Conservation (phyloP, 2,888 invertebrate genomes). For the Sminthurides aquaticus region DNA sequence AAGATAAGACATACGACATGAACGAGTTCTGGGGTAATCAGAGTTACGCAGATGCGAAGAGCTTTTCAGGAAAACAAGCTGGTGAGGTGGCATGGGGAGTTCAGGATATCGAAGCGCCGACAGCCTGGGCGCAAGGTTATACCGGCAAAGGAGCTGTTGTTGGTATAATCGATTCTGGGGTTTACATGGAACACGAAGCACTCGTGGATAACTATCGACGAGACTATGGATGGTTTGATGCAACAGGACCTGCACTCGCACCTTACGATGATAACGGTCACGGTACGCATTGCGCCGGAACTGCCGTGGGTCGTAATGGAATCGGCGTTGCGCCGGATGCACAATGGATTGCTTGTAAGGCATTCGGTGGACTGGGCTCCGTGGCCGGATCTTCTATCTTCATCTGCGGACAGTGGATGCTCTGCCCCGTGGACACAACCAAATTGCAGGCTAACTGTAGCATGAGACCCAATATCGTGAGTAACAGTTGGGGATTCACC, state of each 20-base stretch:
- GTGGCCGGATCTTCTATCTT: neutral
- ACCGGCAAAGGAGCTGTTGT: neutral
- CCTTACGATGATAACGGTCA: slow-evolving; percentile 1
- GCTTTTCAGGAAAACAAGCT: neutral
- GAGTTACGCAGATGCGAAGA: neutral
- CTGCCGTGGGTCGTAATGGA: slow-evolving; percentile 8
- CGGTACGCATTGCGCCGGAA: neutral
- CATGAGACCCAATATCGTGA: slow-evolving; percentile 5
- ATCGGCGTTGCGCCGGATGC: slow-evolving; percentile 18
- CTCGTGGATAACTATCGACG: neutral
- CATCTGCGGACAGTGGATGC: slow-evolving; percentile 12
- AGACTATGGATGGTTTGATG: neutral
- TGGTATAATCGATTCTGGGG: neutral
- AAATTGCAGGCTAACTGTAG: neutral
- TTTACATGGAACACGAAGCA: neutral
- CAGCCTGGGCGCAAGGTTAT: neutral
- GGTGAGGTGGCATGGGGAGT: neutral
- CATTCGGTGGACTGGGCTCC: neutral
- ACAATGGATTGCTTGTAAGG: slow-evolving; percentile 13
- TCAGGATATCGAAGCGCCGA: neutral
- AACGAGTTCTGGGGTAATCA: neutral
- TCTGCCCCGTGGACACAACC: slow-evolving; percentile 1
- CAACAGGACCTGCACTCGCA: neutral
- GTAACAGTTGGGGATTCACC: slow-evolving; percentile 16
- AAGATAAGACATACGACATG: neutral